Conservation (phyloP, 1,140 invertebrate genomes). For the Drosophila eugracilis region DNA sequence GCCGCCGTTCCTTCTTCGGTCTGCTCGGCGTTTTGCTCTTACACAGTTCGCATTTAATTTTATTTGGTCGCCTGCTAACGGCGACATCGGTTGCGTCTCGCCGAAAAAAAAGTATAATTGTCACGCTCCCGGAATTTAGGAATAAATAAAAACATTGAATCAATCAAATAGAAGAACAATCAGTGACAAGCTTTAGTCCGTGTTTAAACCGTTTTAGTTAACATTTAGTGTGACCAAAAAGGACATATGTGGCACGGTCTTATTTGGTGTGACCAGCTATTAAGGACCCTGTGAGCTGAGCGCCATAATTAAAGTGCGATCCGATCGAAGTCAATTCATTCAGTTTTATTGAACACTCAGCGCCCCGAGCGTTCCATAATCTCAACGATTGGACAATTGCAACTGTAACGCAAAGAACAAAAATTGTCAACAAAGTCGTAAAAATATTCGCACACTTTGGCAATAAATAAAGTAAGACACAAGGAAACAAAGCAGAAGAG, state of each 20-base stretch:
- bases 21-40: slow-evolving; percentile 35
- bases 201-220: neutral
- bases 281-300: neutral
- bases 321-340: slow-evolving; percentile 1
- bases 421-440: slow-evolving; percentile 31
- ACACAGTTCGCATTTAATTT: slow-evolving; percentile 48
- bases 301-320: neutral
- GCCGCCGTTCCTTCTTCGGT: slow-evolving; percentile 22
- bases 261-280: neutral
- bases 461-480: slow-evolving; percentile 3
- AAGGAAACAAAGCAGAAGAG: neutral
- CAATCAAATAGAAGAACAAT: neutral
- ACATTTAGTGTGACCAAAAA: neutral
- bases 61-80: slow-evolving; percentile 63
- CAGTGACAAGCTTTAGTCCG: neutral
- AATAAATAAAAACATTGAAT: neutral
- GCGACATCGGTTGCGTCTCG: slow-evolving; percentile 51
- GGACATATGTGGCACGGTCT: neutral
- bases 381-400: slow-evolving; percentile 21
- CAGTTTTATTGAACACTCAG: slow-evolving; percentile 6
- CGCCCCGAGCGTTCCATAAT: slow-evolving; percentile 12
- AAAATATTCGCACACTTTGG: slow-evolving; percentile 20
- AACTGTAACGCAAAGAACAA: slow-evolving; percentile 13
- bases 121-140: slow-evolving; percentile 8
- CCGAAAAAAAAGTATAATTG: neutral